Conservation (phyloP, 2,888 invertebrate species). For the Drosophila koepferae region DNA sequence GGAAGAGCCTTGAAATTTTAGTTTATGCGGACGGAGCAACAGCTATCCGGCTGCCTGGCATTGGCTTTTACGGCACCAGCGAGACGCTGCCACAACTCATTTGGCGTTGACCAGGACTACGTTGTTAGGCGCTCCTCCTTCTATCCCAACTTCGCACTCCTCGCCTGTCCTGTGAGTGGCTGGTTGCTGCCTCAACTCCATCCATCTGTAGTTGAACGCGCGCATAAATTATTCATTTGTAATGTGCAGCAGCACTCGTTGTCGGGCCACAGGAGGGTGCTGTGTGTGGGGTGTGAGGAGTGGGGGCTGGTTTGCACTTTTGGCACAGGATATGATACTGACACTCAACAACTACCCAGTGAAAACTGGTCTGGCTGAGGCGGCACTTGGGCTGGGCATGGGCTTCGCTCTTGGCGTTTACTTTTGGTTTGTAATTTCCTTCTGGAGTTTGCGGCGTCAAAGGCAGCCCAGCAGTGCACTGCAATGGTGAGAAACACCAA, state of each 20-base stretch:
- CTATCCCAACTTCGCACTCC: no score
- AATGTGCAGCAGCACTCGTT: slow-evolving; percentile 70
- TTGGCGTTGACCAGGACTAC: slow-evolving; percentile 71
- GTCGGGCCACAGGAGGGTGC: slow-evolving; percentile 5
- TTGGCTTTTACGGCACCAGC: slow-evolving; percentile 72
- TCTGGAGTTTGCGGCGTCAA: slow-evolving; percentile 68
- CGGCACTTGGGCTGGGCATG: slow-evolving; percentile 9
- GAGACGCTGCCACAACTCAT: slow-evolving; percentile 77
- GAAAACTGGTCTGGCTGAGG: slow-evolving; percentile 25
- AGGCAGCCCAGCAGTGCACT: slow-evolving; percentile 58
- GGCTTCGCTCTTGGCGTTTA: slow-evolving; percentile 71
- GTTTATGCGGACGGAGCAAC: slow-evolving; percentile 63
- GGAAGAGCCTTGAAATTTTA: slow-evolving; percentile 36
- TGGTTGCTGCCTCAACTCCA: slow-evolving; percentile 45
- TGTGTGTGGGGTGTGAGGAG: neutral
- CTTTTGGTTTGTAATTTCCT: slow-evolving; percentile 81
- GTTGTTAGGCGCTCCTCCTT: slow-evolving; percentile 27
- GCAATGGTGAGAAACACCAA: slow-evolving; percentile 58
- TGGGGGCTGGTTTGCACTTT: slow-evolving; percentile 66
- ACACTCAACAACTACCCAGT: slow-evolving; percentile 79
- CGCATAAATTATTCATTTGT: slow-evolving; percentile 80
- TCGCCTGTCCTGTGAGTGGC: slow-evolving; percentile 45
- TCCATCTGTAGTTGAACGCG: slow-evolving; percentile 77
- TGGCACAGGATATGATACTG: slow-evolving; percentile 81
- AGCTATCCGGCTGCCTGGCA: slow-evolving; percentile 51